Base-by-base conservation (phyloP, 2,113 vertebrate genomes). In the Zingel zingel region DNA sequence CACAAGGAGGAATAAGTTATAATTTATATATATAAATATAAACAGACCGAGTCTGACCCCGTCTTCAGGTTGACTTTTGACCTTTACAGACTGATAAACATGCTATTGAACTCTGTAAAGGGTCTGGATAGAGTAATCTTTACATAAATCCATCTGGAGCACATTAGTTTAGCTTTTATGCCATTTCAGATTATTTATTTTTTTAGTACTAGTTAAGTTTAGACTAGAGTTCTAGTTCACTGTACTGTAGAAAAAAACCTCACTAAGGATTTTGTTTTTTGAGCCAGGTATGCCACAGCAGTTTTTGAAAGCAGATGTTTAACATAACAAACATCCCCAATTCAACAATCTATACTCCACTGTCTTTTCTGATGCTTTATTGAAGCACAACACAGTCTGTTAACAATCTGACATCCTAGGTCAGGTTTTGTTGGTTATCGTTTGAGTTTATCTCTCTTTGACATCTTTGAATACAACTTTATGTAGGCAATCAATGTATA, bases 261-360 rank as follows among this genome's bases (percentile, higher is more conserved):
- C 47, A 67, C 23, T 8, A 13, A 33, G 63, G 53, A 25, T 47
- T 77, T 65, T 45, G 43, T 51, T 16, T 83, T 75, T 84, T 11
- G 8, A 69, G 63, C 48, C 48, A 5, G 23, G 23, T 30, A 54
- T 18, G 50, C 8, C 58, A 51, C 61, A 21, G 43, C 23, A 63
- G 23, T 59, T 67, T 61, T 25, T 11, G 0, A 68, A 78, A 79
- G 27, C 67, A 85, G 61, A 72, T 85, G 73, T 77, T 72, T 61
- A 15, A 45, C 23, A 65, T 74, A 61, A 30, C 9, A 76, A 21
- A 62, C 47, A 36, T 53, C 30, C 5, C 18, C 61, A 70, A 39
- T 65, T 74, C 59, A 66, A 65, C 50, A 64, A 61, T 51, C 43
- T 39, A 0, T 5, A 54, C 48, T 77, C 27, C 56, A 12, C 8